These are phyloP conservation scores for Xiphophorus hellerii DNA, from an alignment of 2,113 vertebrate species.

Conservation along the genomic window DNA sequence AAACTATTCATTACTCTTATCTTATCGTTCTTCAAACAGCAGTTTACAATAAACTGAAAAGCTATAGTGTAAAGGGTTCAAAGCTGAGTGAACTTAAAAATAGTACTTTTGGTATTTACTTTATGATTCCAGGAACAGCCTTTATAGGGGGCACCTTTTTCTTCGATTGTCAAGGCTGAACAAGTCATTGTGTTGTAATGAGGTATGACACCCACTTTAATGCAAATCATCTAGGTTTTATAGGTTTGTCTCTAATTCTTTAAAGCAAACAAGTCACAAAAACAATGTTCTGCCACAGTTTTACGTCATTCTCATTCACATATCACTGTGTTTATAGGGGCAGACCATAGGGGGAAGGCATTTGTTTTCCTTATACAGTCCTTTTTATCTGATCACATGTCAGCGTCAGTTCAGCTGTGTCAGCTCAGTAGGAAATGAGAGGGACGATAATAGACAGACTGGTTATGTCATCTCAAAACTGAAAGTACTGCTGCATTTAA, in stretches of 20 bases:
- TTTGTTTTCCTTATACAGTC: neutral
- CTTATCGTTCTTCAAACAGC: too few species aligned
- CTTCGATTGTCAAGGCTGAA: too few species aligned
- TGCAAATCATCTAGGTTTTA: too few species aligned
- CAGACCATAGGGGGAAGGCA: neutral
- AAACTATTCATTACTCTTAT: neutral
- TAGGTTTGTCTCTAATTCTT: too few species aligned
- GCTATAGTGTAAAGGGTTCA: neutral
- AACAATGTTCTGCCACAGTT: too few species aligned
- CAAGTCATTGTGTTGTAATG: too few species aligned
- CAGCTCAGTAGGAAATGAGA: neutral
- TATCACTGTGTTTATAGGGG: neutral
- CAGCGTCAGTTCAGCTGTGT: neutral
- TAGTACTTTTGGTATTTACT: neutral
- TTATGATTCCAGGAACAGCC: too few species aligned
- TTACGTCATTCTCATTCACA: neutral
- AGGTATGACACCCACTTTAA: too few species aligned
- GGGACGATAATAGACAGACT: neutral
- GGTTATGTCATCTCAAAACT: conserved; percentile 16
- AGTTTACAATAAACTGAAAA: neutral
- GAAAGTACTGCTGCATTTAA: conserved; percentile 18
- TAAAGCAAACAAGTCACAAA: too few species aligned
- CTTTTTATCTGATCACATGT: neutral
- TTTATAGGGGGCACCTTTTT: too few species aligned
- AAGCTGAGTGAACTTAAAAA: neutral